Evolutionary conservation across 2,113 vertebrate genomes (phyloP).

Genomic region (Poeciliopsis occidentalis): DNA sequence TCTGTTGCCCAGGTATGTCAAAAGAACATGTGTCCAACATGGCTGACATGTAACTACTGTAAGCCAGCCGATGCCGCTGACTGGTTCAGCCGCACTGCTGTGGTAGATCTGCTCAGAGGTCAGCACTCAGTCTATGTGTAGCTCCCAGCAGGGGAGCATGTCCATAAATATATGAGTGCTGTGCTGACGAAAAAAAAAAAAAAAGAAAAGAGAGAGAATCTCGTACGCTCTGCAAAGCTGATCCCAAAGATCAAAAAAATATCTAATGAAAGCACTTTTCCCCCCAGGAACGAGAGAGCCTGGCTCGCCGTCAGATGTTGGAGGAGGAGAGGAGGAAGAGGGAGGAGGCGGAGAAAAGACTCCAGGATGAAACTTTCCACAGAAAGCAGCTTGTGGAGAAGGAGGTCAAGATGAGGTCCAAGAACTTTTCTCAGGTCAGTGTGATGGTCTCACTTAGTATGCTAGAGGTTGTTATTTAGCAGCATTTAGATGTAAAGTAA

Average conservation of each 20-base stretch:
- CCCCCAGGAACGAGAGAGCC: constrained; percentile 89
- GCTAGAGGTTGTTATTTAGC: too few relatives aligned
- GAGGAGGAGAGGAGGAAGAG: constrained; percentile 91
- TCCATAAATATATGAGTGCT: constrained; percentile 42
- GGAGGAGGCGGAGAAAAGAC: constrained; percentile 88
- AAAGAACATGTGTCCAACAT: not conserved
- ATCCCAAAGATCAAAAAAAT: constrained; percentile 27
- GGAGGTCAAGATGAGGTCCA: constrained; percentile 95
- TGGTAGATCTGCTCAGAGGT: not conserved
- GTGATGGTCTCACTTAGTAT: too few relatives aligned
- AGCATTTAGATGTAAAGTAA: too few relatives aligned
- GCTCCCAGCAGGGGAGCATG: constrained; percentile 8
- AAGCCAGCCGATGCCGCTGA: not conserved
- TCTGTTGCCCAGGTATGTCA: too few relatives aligned
- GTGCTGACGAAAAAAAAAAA: not conserved
- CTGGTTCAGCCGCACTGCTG: not conserved
- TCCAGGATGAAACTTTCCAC: constrained; percentile 88
- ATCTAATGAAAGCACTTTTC: constrained; percentile 32
- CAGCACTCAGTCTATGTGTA: constrained; percentile 2
- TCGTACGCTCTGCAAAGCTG: not conserved
- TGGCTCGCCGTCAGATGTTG: constrained; percentile 87
- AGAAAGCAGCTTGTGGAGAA: constrained; percentile 93
- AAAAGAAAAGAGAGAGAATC: too few relatives aligned
- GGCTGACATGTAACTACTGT: not conserved
- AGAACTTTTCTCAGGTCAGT: constrained; percentile 93